Conservation (phyloP, 53 echinoderm and acorn worm genomes). For the Antedon mediterranea region DNA sequence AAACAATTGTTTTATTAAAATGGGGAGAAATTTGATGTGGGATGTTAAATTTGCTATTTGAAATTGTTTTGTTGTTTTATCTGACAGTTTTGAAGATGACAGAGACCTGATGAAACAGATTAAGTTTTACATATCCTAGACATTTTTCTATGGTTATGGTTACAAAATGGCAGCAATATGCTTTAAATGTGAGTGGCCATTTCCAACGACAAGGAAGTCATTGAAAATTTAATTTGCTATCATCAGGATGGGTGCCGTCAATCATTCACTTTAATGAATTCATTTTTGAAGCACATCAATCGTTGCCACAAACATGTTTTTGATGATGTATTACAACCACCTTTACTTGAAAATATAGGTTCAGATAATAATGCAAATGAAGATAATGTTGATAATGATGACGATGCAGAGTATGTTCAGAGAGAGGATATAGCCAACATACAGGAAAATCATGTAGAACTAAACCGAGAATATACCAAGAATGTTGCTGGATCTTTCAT, state of each 20-base stretch:
- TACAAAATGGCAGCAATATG: no score
- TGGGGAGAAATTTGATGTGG: no score
- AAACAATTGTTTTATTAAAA: no score
- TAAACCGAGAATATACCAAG: neutral
- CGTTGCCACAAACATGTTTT: conserved; percentile 1
- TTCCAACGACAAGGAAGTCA: conserved; percentile 4
- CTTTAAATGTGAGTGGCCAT: neutral
- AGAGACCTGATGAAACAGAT: no score
- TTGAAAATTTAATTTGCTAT: conserved; percentile 19
- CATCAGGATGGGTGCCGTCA: conserved; percentile 23
- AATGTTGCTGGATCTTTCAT: conserved; percentile 7
- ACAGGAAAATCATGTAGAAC: neutral
- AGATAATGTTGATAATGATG: conserved; percentile 19
- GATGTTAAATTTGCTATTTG: no score
- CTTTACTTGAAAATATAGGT: neutral
- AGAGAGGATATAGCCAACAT: neutral
- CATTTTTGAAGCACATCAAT: conserved; percentile 14
- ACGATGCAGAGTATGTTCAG: conserved; percentile 14
- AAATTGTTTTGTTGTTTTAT: no score
- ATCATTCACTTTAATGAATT: conserved; percentile 26
- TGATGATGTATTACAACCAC: neutral
- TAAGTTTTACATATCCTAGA: no score
- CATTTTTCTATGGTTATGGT: no score
- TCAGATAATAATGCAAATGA: conserved; percentile 3
- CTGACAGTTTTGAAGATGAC: no score